Evolutionary conservation across 2,888 invertebrate species (phyloP), one percentile per base, ranked within the genome.

Genomic region (Eucriotettix oculatus): DNA sequence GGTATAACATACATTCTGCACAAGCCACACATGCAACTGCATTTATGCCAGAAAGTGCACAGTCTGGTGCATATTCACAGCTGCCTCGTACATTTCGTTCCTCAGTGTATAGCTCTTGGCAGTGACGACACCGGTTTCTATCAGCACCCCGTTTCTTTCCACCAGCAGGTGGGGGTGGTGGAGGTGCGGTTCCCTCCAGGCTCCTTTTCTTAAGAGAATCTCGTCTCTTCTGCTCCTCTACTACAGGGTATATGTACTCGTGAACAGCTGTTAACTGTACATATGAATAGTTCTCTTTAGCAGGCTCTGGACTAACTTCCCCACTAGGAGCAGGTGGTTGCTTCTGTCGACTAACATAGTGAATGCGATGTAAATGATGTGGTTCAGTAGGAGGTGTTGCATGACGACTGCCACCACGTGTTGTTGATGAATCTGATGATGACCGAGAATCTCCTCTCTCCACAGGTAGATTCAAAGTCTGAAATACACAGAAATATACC

Each of bases 1-100:
- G 94, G 77, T 94, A 95, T 69, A 93, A 78, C 83, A 94, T 84
- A 69, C 92, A 88, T 74, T 86, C 86, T 16, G 94, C 92, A 73
- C 92, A 90, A 66, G 84, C 81, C 69, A 95, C 85, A 72, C 95
- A 94, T 56, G 89, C 84, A 55, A 90, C 82, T 60, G 81, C 79
- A 72, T 93, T 87, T 68, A 95, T 87, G 68, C 90, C 87, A 41
- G 84, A 79, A 66, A 81, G 82, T 70, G 87, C 83, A 68, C 84
- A 81, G 75, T 95, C 94, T 0, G 95, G 95, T 1, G 93, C 93
- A 72, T 80, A 87, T 69, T 87, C 85, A 71, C 90, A 90, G 58
- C 88, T 82, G 62, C 95, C 95, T 16, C 86, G 81, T n/a, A 83
- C 79, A 76, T 96, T 96, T 59, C 86, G 85, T 66, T 90, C 90